Evolutionary conservation across 1,140 invertebrate species (phyloP), one percentile per base, ranked within the genome.

Genomic region (Tetramorium alpestre): DNA sequence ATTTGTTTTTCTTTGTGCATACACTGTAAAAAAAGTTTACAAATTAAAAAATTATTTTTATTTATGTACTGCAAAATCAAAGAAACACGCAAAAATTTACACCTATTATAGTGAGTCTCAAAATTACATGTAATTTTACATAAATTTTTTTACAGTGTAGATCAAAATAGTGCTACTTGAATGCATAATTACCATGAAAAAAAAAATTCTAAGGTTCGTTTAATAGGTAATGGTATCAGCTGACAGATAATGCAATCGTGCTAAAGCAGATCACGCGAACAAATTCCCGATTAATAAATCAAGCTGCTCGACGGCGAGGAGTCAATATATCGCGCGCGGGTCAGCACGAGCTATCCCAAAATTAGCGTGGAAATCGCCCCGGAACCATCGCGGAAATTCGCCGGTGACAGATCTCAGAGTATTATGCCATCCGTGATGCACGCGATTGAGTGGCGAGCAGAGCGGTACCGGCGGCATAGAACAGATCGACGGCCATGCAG

Each of bases 401-500:
- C 70, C 33, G 72, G 11, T 90, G 91, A 89, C 87, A 87, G 89
- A 88, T 65, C 64, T 41, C 64, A 33, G 60, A 44, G 75, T 86
- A 80, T 89, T 90, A 90, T 88, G 44, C 82, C 47, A 18, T 10
- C 58, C 25, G 60, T 25, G 25, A 13, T 67, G 44, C n/a, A 41
- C 22, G 62, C 13, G 51, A 28, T 47, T 22, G 47, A 38, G 49
- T 54, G n/a, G 11, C 44, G 51, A 44, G 28, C 62, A n/a, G n/a
- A 28, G 58, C 64, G 44, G 75, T 86, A 78, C 84, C 89, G 90
- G 90, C 54, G 80, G 7, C 41, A 25, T 16, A 47, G 78, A 41
- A 73, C n/a, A 47, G 67, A 87, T 89, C 81, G 72, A 51, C 77
- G 73, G 60, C 72, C 85, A 91, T 77, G 90, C 88, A 91, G 87